Evolutionary conservation across 2,113 vertebrate genomes (phyloP), one percentile per base, ranked within the genome.

Genomic region (Corapipo altera): DNA sequence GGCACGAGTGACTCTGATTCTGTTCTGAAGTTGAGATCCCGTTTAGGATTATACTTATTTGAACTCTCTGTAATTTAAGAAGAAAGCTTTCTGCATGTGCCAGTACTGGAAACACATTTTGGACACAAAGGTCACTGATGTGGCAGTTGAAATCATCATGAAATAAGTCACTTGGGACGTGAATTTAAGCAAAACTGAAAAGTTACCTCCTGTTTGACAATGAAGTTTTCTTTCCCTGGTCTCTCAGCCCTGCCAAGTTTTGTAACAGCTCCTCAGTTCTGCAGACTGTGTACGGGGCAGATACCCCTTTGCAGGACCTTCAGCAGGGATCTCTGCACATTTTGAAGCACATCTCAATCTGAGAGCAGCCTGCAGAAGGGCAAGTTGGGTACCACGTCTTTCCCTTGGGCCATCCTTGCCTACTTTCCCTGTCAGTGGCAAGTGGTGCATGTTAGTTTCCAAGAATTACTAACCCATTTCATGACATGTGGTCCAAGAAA

Each of bases 11-110:
- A 76, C 94, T 95, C 86, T 94, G 94, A 76, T 95, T 94, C 93
- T 91, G 81, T 91, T 94, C 94, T 95, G 87, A 92, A 89, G 89
- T 9, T 74, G 81, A 96, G 95, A 97, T 97, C 93, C 71, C 74
- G 0, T 88, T 95, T 85, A 96, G 96, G 89, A 94, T 95, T 96
- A 89, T 91, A 88, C 89, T 87, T 72, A 92, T 55, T 94, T 95
- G 89, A 96, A 95, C 94, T 85, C 67, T 76, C 81, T 96, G 95
- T 96, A 96, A 97, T 69, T 95, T 94, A 96, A 97, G 96, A 91
- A 92, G 95, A 95, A 92, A 93, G 77, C 57, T 92, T 94, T 95
- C 91, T 94, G 81, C 74, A 12, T 92, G 74, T 0, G 1, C 92
- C 89, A 93, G 92, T 62, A 52, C 92, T 97, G 85, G 79, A 91